Percentiles rank a stretch among this genome's conserved stretches.
Conservation (phyloP, 2,797 vertebrate species). For the Enoplosus armatus region DNA sequence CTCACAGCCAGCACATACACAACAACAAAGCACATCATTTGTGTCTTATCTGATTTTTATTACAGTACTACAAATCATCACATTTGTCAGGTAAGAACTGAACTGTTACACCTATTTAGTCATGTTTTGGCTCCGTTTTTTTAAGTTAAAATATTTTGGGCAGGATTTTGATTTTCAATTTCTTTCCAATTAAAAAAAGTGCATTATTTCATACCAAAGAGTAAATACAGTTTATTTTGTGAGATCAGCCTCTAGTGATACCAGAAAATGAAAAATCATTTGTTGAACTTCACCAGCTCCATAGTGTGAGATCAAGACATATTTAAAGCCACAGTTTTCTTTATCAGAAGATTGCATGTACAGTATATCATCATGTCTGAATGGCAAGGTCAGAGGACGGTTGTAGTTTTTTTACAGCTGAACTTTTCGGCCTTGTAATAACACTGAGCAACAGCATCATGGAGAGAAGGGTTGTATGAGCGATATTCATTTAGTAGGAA, state of each 20-base stretch:
- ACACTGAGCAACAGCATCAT: neutral
- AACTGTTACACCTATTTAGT: neutral
- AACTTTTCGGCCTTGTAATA: slow-evolving; percentile 21
- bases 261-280: slow-evolving; percentile 22
- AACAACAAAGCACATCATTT: neutral
- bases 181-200: neutral
- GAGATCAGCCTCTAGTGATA: slow-evolving; percentile 2
- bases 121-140: neutral
- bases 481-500: neutral
- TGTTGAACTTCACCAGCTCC: slow-evolving; percentile 13
- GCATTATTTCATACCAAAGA: neutral
- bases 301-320: neutral
- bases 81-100: neutral
- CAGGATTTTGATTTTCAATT: neutral
- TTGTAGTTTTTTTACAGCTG: neutral
- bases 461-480: neutral
- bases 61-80: neutral
- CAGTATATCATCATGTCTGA: slow-evolving; percentile 12
- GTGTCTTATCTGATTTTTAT: neutral
- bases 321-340: neutral
- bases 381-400: slow-evolving; percentile 20
- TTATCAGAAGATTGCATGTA: neutral
- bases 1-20: neutral
- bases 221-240: neutral
- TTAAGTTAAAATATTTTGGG: neutral